Base-by-base conservation (phyloP, 2,888 invertebrate species). In the Xiphydria camelus region DNA sequence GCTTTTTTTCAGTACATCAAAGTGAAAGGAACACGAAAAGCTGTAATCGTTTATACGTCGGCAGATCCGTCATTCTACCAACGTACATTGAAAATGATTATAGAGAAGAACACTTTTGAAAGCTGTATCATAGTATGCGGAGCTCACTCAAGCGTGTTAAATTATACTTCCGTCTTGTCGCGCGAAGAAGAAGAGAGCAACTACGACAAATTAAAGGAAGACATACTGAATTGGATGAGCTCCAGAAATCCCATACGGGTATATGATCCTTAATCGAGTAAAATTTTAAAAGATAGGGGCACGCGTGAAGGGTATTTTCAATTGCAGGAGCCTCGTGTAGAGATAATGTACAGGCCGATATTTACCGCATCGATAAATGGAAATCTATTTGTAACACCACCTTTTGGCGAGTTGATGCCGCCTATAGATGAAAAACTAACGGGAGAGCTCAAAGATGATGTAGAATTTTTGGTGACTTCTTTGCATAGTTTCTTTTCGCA, bases 361-460 rank as follows among this genome's bases (percentile, higher is more conserved):
- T 83, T 83, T 42, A 74, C 82, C 14, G 79, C 82, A 31, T 73
- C 80, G 19, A 71, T 85, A 25, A 82, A 82, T 35, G 80, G 81
- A 61, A 74, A 79, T 42, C 64, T 86, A 12, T 85, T 88, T 60
- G 75, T 85, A 1, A 82, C 83, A 7, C 87, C 87, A 18, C 79
- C 82, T 2, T 84, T 82, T 61, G 73, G 76, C 25, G 68, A 77
- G 35, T 57, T 85, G 17, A 84, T 82, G 66, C 85, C 87, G 4
- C 69, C 78, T 17, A 78, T 81, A 46, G 66, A 77, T 42, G 63
- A 78, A 10, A 66, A 70, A 10, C 45, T 61, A 41, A 49, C 53
- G 10, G 54, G 64, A 1, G 65, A 70, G 37, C 60, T 56, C 35
- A 50, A 59, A 31, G 32, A 46, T 2, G 56, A 62, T 15, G 43